Evolutionary conservation across 2,113 vertebrate genomes (phyloP).

Genomic region (Microtus montanus): DNA sequence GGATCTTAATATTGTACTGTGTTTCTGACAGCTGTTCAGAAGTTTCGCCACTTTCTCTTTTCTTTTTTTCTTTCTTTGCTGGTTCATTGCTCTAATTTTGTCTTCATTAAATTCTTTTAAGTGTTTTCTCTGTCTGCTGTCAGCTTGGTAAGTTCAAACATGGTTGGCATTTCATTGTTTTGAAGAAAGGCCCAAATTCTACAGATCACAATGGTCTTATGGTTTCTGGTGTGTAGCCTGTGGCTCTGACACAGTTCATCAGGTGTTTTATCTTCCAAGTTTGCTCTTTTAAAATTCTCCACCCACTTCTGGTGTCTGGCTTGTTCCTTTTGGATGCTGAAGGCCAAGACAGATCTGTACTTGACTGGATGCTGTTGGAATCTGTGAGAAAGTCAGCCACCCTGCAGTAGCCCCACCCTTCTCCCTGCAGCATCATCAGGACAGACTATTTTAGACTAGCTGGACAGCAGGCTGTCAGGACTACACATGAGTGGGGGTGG

Average conservation of each 20-base stretch:
- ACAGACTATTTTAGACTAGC: too few species aligned
- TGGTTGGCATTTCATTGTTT: neutral
- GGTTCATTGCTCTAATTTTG: neutral
- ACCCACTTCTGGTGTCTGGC: neutral
- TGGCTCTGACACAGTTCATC: neutral
- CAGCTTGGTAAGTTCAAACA: neutral
- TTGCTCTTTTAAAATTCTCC: neutral
- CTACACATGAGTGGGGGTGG: too few species aligned
- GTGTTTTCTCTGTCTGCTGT: neutral
- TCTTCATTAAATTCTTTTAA: neutral
- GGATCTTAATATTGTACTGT: neutral
- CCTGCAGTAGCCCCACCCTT: too few species aligned
- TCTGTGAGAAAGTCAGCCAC: too few species aligned
- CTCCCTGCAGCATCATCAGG: too few species aligned
- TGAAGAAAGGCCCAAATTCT: neutral
- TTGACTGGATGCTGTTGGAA: too few species aligned
- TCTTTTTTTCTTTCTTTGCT: neutral
- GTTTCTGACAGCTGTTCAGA: neutral
- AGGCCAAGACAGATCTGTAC: too few species aligned
- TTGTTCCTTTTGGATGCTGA: too few species aligned
- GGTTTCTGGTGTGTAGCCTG: neutral
- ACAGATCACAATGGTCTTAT: neutral
- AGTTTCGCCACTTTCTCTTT: neutral
- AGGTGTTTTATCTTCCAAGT: neutral
- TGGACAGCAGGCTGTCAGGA: too few species aligned